Conservation (phyloP, 2,113 vertebrate genomes). For the Otus sunia region DNA sequence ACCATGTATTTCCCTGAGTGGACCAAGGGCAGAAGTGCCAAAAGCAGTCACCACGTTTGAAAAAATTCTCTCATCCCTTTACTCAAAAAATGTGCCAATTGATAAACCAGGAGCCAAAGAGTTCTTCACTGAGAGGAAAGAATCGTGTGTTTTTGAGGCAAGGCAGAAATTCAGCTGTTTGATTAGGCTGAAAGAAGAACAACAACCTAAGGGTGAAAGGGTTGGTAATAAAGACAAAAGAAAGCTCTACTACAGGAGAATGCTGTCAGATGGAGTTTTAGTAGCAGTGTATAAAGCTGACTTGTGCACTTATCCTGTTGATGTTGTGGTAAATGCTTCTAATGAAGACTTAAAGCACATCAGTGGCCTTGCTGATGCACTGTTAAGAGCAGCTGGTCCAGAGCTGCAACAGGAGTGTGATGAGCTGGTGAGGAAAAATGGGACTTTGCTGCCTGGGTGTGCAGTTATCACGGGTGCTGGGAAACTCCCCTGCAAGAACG, state of each 20-base stretch:
- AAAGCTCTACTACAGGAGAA: neutral
- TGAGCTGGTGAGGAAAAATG: neutral
- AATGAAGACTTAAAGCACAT: slow-evolving; percentile 64
- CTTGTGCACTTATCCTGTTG: slow-evolving; percentile 67
- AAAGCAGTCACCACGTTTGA: slow-evolving; percentile 9
- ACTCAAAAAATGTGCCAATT: slow-evolving; percentile 51
- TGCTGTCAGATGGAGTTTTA: slow-evolving; percentile 66
- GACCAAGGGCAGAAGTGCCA: slow-evolving; percentile 69
- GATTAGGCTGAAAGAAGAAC: slow-evolving; percentile 70
- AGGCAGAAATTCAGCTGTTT: slow-evolving; percentile 69
- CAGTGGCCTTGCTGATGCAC: slow-evolving; percentile 62
- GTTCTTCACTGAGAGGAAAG: slow-evolving; percentile 71
- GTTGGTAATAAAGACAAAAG: neutral
- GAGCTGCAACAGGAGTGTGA: slow-evolving; percentile 75
- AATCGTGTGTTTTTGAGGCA: slow-evolving; percentile 14
- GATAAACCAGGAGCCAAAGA: slow-evolving; percentile 76
- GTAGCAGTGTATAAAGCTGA: slow-evolving; percentile 75
- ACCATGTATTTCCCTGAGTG: slow-evolving; percentile 71
- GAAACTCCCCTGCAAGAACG: slow-evolving; percentile 67
- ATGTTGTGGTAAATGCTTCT: slow-evolving; percentile 79
- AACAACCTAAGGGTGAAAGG: neutral
- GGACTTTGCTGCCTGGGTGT: slow-evolving; percentile 51
- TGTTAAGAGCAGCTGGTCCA: slow-evolving; percentile 77
- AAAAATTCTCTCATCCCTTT: slow-evolving; percentile 51
- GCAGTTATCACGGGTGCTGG: slow-evolving; percentile 68